Evolutionary conservation across 2,888 invertebrate genomes (phyloP).

Genomic region (Willowsia nigromaculata): DNA sequence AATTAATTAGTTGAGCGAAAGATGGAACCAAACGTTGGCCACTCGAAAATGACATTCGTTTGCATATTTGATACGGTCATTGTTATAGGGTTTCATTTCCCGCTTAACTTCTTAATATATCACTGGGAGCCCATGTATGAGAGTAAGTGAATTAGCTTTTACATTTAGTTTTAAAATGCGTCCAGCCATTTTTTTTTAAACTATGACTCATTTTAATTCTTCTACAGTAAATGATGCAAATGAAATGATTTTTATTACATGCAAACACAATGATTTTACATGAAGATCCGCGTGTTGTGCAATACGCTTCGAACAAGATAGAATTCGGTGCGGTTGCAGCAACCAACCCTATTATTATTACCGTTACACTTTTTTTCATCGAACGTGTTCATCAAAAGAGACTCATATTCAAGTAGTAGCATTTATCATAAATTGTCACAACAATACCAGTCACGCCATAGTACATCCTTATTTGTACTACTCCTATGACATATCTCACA

Average conservation of each 20-base stretch:
- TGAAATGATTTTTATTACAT: background rate
- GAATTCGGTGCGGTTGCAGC: background rate
- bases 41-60: slow-evolving; percentile 4
- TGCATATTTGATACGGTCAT: slow-evolving; percentile 22
- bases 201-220: background rate
- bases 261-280: background rate
- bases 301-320: background rate
- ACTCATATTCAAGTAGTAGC: background rate
- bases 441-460: slow-evolving; percentile 63
- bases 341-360: slow-evolving; percentile 12
- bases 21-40: slow-evolving; percentile 4
- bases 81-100: background rate
- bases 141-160: background rate
- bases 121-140: too few species aligned
- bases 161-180: background rate
- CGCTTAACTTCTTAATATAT: background rate
- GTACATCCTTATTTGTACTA: too few species aligned
- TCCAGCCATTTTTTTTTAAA: background rate
- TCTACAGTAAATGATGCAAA: slow-evolving; percentile 12
- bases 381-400: background rate
- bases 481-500: too few species aligned
- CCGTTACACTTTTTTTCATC: background rate
- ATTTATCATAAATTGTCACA: slow-evolving; percentile 29
- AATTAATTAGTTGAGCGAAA: slow-evolving; percentile 43
- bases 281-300: background rate